Evolutionary conservation across 2,113 vertebrate genomes (phyloP).

Genomic region (Glareola pratincola): DNA sequence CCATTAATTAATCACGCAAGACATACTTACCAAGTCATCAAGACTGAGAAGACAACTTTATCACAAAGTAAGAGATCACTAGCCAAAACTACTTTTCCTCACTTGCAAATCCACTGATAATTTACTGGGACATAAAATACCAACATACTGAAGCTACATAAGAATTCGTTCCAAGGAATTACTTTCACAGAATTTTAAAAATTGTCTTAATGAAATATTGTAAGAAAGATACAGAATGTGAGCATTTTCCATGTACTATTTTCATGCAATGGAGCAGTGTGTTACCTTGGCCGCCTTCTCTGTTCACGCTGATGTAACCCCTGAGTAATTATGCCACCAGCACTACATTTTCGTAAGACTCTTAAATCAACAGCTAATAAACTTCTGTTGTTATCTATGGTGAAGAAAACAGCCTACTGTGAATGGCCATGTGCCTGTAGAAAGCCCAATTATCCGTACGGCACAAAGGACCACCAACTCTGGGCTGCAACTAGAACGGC

Average conservation of each 20-base stretch:
- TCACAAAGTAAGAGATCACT: not conserved
- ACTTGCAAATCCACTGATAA: conserved; percentile 3
- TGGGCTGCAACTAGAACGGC: not conserved
- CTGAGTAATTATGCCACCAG: not conserved
- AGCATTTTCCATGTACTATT: not conserved
- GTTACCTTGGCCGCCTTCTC: not conserved
- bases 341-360: not conserved
- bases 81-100: not conserved
- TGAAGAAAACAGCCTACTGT: conserved; percentile 20
- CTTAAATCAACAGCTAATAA: conserved; percentile 41
- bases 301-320: not conserved
- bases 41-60: not conserved
- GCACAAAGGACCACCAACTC: not conserved
- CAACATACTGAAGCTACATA: not conserved
- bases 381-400: not conserved
- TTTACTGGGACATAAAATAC: not conserved
- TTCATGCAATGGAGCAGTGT: not conserved
- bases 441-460: conserved; percentile 31
- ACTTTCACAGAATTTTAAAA: not conserved
- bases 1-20: not conserved
- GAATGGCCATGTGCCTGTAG: not conserved
- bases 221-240: not conserved
- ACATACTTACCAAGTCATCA: not conserved
- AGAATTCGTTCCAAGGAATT: not conserved
- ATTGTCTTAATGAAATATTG: not conserved